Evolutionary conservation across 2,888 invertebrate genomes (phyloP).

Genomic region (Crematogaster levior): DNA sequence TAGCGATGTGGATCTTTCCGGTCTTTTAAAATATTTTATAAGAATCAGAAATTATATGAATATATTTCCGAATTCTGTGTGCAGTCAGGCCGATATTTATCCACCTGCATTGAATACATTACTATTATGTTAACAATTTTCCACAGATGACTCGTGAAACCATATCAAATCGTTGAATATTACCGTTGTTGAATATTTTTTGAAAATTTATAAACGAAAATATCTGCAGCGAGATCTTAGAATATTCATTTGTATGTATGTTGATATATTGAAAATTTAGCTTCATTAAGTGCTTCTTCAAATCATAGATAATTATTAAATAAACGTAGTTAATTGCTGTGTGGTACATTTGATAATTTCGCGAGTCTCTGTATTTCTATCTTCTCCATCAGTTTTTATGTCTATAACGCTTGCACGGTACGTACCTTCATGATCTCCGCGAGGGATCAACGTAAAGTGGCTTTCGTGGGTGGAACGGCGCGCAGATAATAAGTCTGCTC

Average conservation of each 20-base stretch:
- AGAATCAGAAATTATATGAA: neutral
- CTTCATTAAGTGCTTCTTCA: too few relatives aligned
- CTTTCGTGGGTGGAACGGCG: neutral
- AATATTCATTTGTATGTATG: neutral
- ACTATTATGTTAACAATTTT: neutral
- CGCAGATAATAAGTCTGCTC: constrained; percentile 44
- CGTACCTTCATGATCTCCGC: constrained; percentile 66
- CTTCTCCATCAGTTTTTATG: neutral
- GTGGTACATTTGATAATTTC: neutral
- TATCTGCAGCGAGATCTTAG: neutral
- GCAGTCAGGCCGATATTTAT: neutral
- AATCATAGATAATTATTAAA: too few relatives aligned
- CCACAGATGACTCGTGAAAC: neutral
- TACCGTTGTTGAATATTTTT: neutral
- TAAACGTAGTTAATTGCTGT: too few relatives aligned
- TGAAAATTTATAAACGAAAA: too few relatives aligned
- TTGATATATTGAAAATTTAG: neutral
- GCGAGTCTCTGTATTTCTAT: neutral
- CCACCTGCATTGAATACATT: neutral
- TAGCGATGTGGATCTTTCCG: neutral
- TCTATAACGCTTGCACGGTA: neutral
- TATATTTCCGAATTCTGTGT: too few relatives aligned
- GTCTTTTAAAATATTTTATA: neutral
- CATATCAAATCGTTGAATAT: neutral
- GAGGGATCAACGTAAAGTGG: neutral